Percentiles rank a stretch among this genome's conserved stretches.
Conservation (phyloP, 2,888 invertebrate genomes). For the Mayetiola destructor region DNA sequence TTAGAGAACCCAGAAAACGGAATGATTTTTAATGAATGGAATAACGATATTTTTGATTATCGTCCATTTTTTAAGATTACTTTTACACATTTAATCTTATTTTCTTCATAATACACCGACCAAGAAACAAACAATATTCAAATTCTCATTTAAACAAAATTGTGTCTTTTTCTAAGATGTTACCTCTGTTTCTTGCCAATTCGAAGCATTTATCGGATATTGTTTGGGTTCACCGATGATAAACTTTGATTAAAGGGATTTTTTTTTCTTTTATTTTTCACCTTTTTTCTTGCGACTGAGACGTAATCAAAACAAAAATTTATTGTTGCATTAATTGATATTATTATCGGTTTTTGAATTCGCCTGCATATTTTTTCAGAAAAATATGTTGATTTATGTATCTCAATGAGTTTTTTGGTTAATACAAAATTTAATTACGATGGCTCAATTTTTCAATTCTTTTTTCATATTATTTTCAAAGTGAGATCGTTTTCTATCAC, state of each 20-base stretch:
- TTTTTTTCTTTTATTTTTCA: neutral
- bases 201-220: neutral
- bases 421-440: neutral
- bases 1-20: too few relatives aligned
- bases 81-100: too few relatives aligned
- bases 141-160: neutral
- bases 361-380: neutral
- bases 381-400: neutral
- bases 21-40: too few relatives aligned
- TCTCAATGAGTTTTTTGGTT: neutral
- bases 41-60: too few relatives aligned
- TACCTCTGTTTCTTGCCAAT: neutral
- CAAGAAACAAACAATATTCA: too few relatives aligned
- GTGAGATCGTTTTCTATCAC: neutral
- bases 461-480: neutral
- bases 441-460: neutral
- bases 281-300: neutral
- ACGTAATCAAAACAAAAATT: slow-evolving; percentile 7
- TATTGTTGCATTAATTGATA: neutral
- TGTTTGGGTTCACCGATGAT: neutral
- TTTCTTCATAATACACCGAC: too few relatives aligned
- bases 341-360: neutral
- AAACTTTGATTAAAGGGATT: neutral
- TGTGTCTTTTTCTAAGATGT: neutral
- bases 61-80: too few relatives aligned